Percentiles rank a stretch among this genome's conserved stretches.
Evolutionary conservation across 1,140 invertebrate species (phyloP).

Genomic region (Diploscapter pachys): DNA sequence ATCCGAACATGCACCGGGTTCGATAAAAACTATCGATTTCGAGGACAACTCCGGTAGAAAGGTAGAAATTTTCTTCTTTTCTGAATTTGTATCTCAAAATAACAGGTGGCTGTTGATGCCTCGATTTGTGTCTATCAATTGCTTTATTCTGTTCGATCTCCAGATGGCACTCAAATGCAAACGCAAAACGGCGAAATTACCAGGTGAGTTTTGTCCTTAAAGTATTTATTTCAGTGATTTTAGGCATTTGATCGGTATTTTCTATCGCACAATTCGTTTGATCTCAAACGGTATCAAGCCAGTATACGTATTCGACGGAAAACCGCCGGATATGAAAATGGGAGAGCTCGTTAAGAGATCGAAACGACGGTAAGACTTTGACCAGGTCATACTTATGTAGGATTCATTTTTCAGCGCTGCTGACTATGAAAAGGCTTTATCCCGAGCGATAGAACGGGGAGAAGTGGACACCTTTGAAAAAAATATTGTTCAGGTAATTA

Average conservation of each 20-base stretch:
- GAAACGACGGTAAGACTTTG: conserved; percentile 65
- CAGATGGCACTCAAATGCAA: conserved; percentile 79
- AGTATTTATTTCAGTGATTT: conserved; percentile 39
- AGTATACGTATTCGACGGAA: conserved; percentile 96
- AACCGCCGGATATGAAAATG: conserved; percentile 62
- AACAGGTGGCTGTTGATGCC: conserved; percentile 83
- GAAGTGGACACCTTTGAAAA: conserved; percentile 87
- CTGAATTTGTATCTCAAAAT: neutral
- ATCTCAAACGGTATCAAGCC: conserved; percentile 97
- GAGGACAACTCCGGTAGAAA: conserved; percentile 98
- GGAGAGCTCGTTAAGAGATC: conserved; percentile 84
- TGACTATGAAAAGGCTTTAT: conserved; percentile 86
- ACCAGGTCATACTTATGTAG: conserved; percentile 53
- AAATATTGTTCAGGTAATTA: conserved; percentile 87
- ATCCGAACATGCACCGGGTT: conserved; percentile 81
- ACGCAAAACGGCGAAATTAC: conserved; percentile 93
- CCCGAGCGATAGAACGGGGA: conserved; percentile 85
- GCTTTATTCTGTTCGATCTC: conserved; percentile 84
- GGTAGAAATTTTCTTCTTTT: conserved; percentile 55
- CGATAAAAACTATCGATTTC: conserved; percentile 91
- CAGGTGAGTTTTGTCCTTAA: conserved; percentile 64
- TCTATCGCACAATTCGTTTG: conserved; percentile 92
- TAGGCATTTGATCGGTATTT: conserved; percentile 92
- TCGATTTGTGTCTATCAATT: conserved; percentile 99
- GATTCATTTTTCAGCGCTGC: conserved; percentile 64